Percentiles rank a stretch among this genome's conserved stretches.
phyloP scores from a whole-genome alignment of 2,113 vertebrate species.

The Sylvia atricapilla region DNA sequence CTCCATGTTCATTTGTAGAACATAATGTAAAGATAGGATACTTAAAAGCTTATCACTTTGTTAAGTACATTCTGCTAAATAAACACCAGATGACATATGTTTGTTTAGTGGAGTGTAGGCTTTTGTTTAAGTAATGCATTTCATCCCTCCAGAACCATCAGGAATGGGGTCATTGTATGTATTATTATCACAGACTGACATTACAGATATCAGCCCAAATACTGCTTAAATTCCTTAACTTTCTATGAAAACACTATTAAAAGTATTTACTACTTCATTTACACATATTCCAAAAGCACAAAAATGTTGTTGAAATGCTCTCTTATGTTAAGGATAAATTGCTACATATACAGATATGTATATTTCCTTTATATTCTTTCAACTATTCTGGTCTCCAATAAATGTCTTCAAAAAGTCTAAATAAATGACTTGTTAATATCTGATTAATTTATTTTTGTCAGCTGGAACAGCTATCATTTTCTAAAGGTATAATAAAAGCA shows the following conservation, averaged over 20 bases:
- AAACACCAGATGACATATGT: not conserved
- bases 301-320: not conserved
- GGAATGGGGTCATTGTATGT: not conserved
- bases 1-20: not conserved
- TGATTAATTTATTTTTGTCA: not conserved
- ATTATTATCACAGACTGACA: not conserved
- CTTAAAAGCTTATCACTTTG: not conserved
- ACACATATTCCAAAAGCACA: not conserved
- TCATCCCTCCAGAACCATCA: not conserved
- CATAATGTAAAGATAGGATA: not conserved
- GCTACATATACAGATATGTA: not conserved
- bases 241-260: not conserved
- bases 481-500: not conserved
- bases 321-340: not conserved
- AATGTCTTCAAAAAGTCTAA: not conserved
- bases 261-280: not conserved
- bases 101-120: not conserved
- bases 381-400: not conserved
- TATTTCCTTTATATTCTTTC: not conserved
- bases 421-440: not conserved
- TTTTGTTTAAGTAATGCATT: not conserved
- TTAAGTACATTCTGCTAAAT: not conserved
- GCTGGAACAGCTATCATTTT: not conserved
- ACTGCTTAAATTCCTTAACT: not conserved
- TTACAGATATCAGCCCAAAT: not conserved